Evolutionary conservation across 1,140 invertebrate genomes (phyloP), one percentile per base, ranked within the genome.

Genomic region (Platorchestia sp.): DNA sequence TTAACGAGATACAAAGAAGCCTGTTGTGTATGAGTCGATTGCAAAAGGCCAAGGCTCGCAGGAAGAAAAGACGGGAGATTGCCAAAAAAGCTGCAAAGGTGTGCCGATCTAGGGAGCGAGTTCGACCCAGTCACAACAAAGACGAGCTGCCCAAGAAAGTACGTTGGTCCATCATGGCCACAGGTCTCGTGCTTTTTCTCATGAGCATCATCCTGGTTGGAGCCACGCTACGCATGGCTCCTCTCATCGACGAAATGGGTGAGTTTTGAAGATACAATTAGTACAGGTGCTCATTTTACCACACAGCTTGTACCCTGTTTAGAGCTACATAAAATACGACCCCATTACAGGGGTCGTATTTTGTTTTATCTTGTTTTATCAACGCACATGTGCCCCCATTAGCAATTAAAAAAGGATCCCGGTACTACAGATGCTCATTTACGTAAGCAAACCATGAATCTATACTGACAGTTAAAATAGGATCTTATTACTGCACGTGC

Each of bases 181-280:
- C 98, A 43, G 98, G 98, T 86, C 98, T 98, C 96, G 97, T 99
- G 87, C 97, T 99, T 59, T 97, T 99, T 40, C 98, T 98, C 96
- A 98, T 99, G 97, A 99, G 98, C 97, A 98, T 99, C 96, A 97
- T 99, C 95, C 97, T 99, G 42, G 98, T 99, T n/a, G 98, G 98
- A 0, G 98, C 99, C 86, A 99, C 98, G 0, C 97, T 99, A 3
- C 97, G 98, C 59, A 99, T 99, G 98, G 98, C 98, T 5, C 99
- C 99, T 0, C 98, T 99, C 95, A 99, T 99, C 96, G 99, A 99
- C 97, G 98, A 99, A 97, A 98, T 99, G 98, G 98, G 98, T 99
- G 97, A 98, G 98, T 98, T 87, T 95, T 41, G 19, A 19, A 19
- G 27, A 27, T 75, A 27, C 47, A 6, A 51, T 75, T 75, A 27